Evolutionary conservation across 2,888 invertebrate species (phyloP), one percentile per base, ranked within the genome.

Genomic region (Eumacrocentrus americanus): DNA sequence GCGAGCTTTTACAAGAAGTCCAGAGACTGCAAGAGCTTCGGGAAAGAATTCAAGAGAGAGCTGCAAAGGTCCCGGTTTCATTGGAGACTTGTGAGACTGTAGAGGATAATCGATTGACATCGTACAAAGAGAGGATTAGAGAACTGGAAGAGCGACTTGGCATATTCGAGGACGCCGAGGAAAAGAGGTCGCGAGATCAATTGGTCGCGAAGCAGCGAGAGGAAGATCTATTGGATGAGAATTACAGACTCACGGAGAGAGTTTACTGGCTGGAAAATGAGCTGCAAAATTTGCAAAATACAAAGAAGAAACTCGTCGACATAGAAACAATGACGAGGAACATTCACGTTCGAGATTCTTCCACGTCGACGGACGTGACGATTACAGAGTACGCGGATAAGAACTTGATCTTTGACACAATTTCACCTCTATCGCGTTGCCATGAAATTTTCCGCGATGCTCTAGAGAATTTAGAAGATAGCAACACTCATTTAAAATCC

Each of bases 1-100:
- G 77, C 22, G 77, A 77, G 56, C 68, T 77, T 3, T 66, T 77
- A 2, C 77, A 77, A 54, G 77, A 77, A 46, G 75, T 77, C 1
- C 75, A 77, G 34, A 73, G 77, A 46, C 67, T 77, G 4, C 77
- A 77, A 23, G 75, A 77, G 56, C 67, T 77, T 0, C 72, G 75
- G 1, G 73, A 72, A 14, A 69, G 74, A 37, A 75, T 77, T 47
- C 77, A 77, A 55, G 77, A 77, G 55, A 70, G 77, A 46, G 75
- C 74, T 1, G 70, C 67, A 4, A 77, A 76, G 54, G 71, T 72
- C 9, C 64, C 70, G 3, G 55, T 62, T 4, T 61, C 65, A 5
- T 35, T 61, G 3, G 56, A 65, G 5, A 55, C 59, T 23, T 53
- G 60, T 20, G 68, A 69, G 47, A 47, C 60, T 29, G 48, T 25